Evolutionary conservation across 2,797 vertebrate species (phyloP).

Genomic region (Microctenopoma stevenorrisi): DNA sequence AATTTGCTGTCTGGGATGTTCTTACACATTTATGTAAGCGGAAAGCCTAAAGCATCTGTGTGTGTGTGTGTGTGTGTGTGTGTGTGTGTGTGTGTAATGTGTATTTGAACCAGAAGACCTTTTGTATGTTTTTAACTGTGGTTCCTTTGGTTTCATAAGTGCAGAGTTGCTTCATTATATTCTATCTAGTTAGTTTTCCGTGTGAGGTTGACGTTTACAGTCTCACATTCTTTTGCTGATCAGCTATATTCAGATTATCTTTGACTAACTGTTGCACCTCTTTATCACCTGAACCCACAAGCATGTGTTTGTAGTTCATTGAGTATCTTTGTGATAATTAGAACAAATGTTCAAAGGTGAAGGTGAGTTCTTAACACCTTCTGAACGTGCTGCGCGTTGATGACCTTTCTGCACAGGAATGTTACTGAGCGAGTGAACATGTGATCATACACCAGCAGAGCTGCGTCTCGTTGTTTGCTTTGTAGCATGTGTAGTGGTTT

Average conservation of each 20-base stretch:
- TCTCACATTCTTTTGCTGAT: neutral
- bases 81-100: slow-evolving; percentile 1
- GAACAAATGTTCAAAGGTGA: neutral
- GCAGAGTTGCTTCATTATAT: neutral
- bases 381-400: neutral
- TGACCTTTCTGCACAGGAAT: slow-evolving; percentile 22
- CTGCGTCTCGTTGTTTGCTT: neutral
- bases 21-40: slow-evolving; percentile 9
- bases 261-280: neutral
- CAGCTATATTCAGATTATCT: too few relatives aligned
- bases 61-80: neutral
- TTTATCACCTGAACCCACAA: neutral
- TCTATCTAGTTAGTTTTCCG: neutral
- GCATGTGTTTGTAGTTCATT: neutral
- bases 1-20: slow-evolving; percentile 17
- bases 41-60: neutral
- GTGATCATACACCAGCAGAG: neutral
- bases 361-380: neutral
- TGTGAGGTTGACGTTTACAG: neutral
- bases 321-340: neutral
- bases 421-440: neutral
- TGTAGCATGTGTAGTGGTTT: slow-evolving; percentile 5
- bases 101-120: neutral
- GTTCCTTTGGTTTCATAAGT: neutral
- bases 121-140: neutral